Base-by-base conservation (phyloP, 2,888 invertebrate species). In the Hemicrepidius hirtus region DNA sequence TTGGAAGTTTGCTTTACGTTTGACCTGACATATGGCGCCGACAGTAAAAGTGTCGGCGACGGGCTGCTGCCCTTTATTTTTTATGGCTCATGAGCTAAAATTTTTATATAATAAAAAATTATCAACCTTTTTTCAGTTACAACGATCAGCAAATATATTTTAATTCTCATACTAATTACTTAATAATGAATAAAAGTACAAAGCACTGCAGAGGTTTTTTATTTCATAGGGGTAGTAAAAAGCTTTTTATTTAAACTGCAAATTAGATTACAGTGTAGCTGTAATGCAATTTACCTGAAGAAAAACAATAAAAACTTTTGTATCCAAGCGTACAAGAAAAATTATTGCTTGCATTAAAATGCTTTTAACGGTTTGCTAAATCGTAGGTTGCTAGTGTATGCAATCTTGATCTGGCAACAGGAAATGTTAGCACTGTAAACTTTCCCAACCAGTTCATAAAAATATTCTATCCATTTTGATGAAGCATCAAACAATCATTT, bases 21-120 rank as follows among this genome's bases (percentile, higher is more conserved):
- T 72, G 68, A 72, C 72, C 66, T 72, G 53, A 67, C 72, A 72
- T 72, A 72, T 72, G 72, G 72, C 72, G 72, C 72, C 72, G 49
- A 68, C 37, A 63, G 68, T 28, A 72, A 72, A 72, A 55, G 57
- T 62, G 66, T 41, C 59, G 66, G 66, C 65, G 65, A 59, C 71
- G 57, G 65, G 59, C 71, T 66, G 46, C n/a, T 67, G 55, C 68
- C 68, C 60, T 67, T 59, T 67, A 44, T 44, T 21, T 57, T 35
- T 57, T 57, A 50, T 21, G 50, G 12, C 18, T 12, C 50, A 28
- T 50, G 20, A 50, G 50, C 24, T 50, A n/a, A n/a, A 50, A 28
- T 50, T 50, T 50, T 50, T 50, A 50, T 16, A 50, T 50, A 21
- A 50, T 50, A 50, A 50, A 50, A 50, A 50, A 50, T 50, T 50